Base-by-base conservation (phyloP, 2,113 vertebrate species). In the Phasianus colchicus region DNA sequence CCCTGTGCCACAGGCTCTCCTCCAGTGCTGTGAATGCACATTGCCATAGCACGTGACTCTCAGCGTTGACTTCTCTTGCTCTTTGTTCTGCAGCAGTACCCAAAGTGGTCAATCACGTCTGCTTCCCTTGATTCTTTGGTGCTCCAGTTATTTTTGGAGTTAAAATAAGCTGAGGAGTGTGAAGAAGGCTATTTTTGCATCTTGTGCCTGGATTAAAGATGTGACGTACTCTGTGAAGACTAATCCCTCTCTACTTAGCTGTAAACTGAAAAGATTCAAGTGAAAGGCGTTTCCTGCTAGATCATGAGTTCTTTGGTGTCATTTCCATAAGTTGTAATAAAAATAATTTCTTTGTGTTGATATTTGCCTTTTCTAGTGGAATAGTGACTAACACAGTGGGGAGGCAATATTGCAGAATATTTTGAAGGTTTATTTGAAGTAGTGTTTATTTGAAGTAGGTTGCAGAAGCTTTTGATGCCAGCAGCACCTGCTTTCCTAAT, bases 21-120 rank as follows among this genome's bases (percentile, higher is more conserved):
- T 58, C 29, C 4, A 9, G 19, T 32, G 2, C 19, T 8, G 0
- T 1, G 4, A 11, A 3, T 13, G 43, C 21, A 2, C 9, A 11
- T 32, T 45, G 20, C 10, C 5, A 1, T 42, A 17, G 21, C 11
- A 0, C 13, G 3, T 6, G 15, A 11, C 32, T 50, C 22, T 40
- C 29, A 5, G 29, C 19, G 10, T 18, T 1, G 0, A 2, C 30
- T 29, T 0, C 13, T 80, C 50, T 24, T 69, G n/a, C 29, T 58
- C 12, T 22, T 52, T 34, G 22, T 38, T 50, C 40, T 36, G 29
- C 10, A 2, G 0, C 6, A 30, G 72, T 15, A 65, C 32, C 10
- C 18, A 12, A 30, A 22, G 40, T 30, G 45, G 18, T 29, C 30
- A 20, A 27, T 76, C 32, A 4, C 4, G 9, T 40, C 50, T 76